A percentile compares a stretch with the other conserved stretches of the same genome.
Conservation (phyloP, 2,888 invertebrate genomes). For the Mesorhabditis spiculigera region DNA sequence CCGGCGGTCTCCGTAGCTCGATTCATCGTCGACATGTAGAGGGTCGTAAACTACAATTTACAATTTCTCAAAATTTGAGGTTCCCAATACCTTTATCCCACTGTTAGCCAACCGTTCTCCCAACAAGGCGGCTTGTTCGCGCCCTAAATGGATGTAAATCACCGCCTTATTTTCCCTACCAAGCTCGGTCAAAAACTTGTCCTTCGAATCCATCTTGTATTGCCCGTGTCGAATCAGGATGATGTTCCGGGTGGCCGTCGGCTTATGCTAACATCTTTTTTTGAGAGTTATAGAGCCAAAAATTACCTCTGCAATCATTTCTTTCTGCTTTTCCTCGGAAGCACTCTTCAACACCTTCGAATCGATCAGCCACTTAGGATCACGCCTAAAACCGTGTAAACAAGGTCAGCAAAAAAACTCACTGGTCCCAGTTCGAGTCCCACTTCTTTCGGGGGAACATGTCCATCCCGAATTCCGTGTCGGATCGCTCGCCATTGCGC, state of each 20-base stretch:
- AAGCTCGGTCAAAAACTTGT: constrained; percentile 73
- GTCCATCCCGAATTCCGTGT: constrained; percentile 21
- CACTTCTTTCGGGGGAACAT: constrained; percentile 48
- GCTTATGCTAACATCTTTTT: not conserved
- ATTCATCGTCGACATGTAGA: constrained; percentile 86
- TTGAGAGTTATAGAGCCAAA: not conserved
- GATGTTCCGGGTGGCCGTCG: constrained; percentile 73
- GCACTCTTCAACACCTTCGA: constrained; percentile 34
- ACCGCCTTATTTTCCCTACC: constrained; percentile 63
- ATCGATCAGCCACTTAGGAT: constrained; percentile 40
- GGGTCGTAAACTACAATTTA: constrained; percentile 67
- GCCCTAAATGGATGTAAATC: constrained; percentile 66
- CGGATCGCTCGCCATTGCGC: not conserved
- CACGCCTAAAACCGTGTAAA: constrained; percentile 35
- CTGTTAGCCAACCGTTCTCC: constrained; percentile 76
- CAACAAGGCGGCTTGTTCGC: constrained; percentile 79
- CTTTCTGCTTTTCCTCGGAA: constrained; percentile 34
- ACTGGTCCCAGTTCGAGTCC: constrained; percentile 51
- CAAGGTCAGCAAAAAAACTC: constrained; percentile 13
- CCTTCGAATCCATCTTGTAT: constrained; percentile 70
- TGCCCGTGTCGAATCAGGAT: constrained; percentile 91
- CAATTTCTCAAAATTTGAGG: not conserved
- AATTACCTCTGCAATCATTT: constrained; percentile 35
- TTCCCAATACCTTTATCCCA: constrained; percentile 66
- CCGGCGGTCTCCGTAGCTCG: constrained; percentile 86